These are phyloP conservation scores for Hephaestus fuliginosus DNA, from an alignment of 2,797 vertebrate species.

Conservation along the genomic window DNA sequence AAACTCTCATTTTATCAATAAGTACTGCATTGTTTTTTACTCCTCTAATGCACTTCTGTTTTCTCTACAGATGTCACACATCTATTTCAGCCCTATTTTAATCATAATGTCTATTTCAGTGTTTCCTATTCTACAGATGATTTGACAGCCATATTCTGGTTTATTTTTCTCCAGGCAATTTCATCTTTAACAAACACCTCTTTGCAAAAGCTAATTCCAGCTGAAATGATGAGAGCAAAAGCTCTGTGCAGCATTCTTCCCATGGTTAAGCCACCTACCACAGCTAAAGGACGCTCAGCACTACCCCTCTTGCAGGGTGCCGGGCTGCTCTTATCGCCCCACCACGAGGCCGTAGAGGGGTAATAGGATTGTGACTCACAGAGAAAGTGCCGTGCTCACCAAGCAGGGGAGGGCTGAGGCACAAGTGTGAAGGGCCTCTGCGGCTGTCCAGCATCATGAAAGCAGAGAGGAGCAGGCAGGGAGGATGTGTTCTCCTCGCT, in stretches of 20 bases:
- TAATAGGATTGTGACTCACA: slow-evolving; percentile 86
- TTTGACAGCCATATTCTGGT: slow-evolving; percentile 43
- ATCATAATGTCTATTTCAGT: slow-evolving; percentile 33
- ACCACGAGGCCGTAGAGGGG: slow-evolving; percentile 70
- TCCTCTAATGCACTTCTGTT: neutral
- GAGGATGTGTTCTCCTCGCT: slow-evolving; percentile 72
- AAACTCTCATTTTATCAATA: neutral
- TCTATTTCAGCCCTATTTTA: slow-evolving; percentile 38
- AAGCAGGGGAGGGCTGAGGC: slow-evolving; percentile 68
- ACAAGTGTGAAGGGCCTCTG: slow-evolving; percentile 61
- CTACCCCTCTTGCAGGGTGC: slow-evolving; percentile 64
- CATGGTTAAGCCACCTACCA: slow-evolving; percentile 75
- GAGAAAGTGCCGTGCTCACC: slow-evolving; percentile 78
- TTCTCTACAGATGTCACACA: slow-evolving; percentile 10
- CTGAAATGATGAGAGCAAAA: slow-evolving; percentile 66
- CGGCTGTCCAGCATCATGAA: slow-evolving; percentile 73
- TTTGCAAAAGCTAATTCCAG: slow-evolving; percentile 69
- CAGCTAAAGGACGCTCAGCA: slow-evolving; percentile 75
- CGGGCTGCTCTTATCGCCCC: slow-evolving; percentile 79
- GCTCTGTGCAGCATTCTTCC: slow-evolving; percentile 65
- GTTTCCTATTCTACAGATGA: slow-evolving; percentile 36
- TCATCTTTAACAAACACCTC: slow-evolving; percentile 64
- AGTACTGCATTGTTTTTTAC: neutral
- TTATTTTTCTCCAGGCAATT: slow-evolving; percentile 65
- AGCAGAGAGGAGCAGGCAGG: slow-evolving; percentile 63